Percentiles rank a stretch among this genome's conserved stretches.
These are phyloP conservation scores for Drosophila mojavensis DNA, from an alignment of 1,140 invertebrate species.

Conservation along the genomic window DNA sequence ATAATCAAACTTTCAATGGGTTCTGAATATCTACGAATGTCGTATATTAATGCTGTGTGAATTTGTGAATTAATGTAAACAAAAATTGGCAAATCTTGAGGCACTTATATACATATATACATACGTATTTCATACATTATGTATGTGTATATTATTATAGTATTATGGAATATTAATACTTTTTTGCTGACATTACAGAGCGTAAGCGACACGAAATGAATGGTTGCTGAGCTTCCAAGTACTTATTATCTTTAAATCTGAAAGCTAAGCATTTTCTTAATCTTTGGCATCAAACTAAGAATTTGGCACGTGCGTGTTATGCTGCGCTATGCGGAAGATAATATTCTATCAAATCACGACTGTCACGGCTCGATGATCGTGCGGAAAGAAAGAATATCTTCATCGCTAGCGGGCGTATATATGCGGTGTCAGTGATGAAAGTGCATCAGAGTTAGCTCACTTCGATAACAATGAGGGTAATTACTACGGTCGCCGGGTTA, in stretches of 20 bases:
- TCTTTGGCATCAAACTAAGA: slow-evolving; percentile 64
- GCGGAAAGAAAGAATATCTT: slow-evolving; percentile 31
- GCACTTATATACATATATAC: too few relatives aligned
- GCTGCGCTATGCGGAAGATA: slow-evolving; percentile 34
- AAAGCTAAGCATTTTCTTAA: slow-evolving; percentile 36
- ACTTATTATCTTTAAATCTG: slow-evolving; percentile 8
- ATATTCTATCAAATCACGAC: slow-evolving; percentile 49
- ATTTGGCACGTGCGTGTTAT: slow-evolving; percentile 39
- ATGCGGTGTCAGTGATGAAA: slow-evolving; percentile 6
- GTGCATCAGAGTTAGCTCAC: slow-evolving; percentile 38
- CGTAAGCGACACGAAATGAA: background rate
- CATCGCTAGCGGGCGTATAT: slow-evolving; percentile 45
- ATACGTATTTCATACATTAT: too few relatives aligned
- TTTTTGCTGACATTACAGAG: background rate
- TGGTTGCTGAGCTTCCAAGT: slow-evolving; percentile 3
- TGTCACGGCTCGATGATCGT: slow-evolving; percentile 41
- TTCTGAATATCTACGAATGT: too few relatives aligned
- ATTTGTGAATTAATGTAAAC: too few relatives aligned
- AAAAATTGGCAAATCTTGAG: too few relatives aligned
- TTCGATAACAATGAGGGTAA: slow-evolving; percentile 33
- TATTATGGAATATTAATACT: background rate
- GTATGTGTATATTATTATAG: background rate
- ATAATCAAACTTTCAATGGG: too few relatives aligned
- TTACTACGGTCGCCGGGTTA: slow-evolving; percentile 10
- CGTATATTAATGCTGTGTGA: too few relatives aligned